Percentiles rank a stretch among this genome's conserved stretches.
phyloP scores from a whole-genome alignment of 2,113 vertebrate genomes.

The Nothobranchius kuhntae region DNA sequence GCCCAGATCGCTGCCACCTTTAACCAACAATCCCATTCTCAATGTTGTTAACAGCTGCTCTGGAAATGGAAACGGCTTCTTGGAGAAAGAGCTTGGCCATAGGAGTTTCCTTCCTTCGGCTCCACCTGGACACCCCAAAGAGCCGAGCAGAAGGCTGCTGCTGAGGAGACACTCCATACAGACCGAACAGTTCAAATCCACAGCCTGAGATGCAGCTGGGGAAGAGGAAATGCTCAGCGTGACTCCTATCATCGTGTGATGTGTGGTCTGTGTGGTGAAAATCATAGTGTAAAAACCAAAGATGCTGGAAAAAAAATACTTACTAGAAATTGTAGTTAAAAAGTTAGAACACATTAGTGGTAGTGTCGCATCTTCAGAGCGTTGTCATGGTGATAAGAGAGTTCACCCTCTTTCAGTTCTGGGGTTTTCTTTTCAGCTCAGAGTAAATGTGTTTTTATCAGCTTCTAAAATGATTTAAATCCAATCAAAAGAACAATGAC shows the following conservation, averaged over 20 bases:
- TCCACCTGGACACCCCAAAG: slow-evolving; percentile 82
- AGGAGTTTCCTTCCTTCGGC: slow-evolving; percentile 79
- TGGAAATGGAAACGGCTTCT: slow-evolving; percentile 57
- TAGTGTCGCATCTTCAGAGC: no score
- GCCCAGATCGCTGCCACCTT: slow-evolving; percentile 86
- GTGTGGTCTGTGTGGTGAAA: slow-evolving; percentile 11
- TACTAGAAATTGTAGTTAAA: background rate
- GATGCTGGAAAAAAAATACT: background rate
- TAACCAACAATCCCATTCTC: slow-evolving; percentile 70
- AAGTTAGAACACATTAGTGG: background rate
- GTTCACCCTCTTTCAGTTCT: no score
- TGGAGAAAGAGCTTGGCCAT: slow-evolving; percentile 72
- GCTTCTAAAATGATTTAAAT: no score
- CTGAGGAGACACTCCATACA: slow-evolving; percentile 89
- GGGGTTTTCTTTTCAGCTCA: no score
- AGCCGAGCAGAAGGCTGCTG: slow-evolving; percentile 80
- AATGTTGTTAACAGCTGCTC: slow-evolving; percentile 42
- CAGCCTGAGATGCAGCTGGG: slow-evolving; percentile 21
- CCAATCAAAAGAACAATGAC: no score
- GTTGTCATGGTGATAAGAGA: no score
- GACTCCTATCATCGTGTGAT: slow-evolving; percentile 10
- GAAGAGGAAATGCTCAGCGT: background rate
- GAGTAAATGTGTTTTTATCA: no score
- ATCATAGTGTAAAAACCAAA: slow-evolving; percentile 19
- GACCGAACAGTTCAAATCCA: slow-evolving; percentile 85